Conservation (phyloP, 2,113 vertebrate genomes). For the Eudyptes chrysolophus region DNA sequence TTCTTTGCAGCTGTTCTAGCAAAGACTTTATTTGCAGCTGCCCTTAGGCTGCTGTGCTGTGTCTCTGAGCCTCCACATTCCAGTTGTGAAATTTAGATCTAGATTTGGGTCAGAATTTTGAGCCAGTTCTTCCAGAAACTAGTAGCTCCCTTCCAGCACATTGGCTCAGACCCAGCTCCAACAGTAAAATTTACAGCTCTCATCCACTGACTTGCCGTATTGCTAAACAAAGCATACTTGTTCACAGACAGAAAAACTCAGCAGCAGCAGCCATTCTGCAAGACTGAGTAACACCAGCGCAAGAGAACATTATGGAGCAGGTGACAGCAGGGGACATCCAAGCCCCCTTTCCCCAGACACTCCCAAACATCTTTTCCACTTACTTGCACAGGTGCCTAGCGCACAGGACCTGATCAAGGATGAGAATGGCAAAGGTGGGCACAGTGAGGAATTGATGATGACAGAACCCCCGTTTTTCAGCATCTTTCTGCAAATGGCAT, state of each 20-base stretch:
- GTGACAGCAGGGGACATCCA: not conserved
- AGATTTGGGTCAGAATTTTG: not conserved
- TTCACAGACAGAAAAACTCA: not conserved
- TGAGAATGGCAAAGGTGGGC: conserved; percentile 78
- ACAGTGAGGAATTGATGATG: conserved; percentile 78
- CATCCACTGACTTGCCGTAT: not conserved
- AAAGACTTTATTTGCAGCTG: not conserved
- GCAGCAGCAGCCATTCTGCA: not conserved
- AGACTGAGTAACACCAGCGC: fast-evolving
- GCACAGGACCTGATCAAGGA: conserved; percentile 80
- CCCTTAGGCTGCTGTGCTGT: not conserved
- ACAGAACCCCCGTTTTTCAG: conserved; percentile 72
- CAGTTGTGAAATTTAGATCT: not conserved
- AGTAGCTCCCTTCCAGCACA: not conserved
- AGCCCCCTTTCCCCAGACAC: not conserved
- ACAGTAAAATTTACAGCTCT: not conserved
- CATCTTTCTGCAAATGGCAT: conserved; percentile 82
- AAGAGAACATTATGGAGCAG: not conserved
- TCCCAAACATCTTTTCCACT: conserved; percentile 57
- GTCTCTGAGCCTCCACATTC: not conserved
- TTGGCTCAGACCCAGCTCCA: not conserved
- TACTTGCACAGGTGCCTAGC: conserved; percentile 83
- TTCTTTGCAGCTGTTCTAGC: not conserved
- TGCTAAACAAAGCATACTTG: not conserved
- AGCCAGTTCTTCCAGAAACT: not conserved